Evolutionary conservation across 2,888 invertebrate species (phyloP).

Genomic region (Macaria notata): DNA sequence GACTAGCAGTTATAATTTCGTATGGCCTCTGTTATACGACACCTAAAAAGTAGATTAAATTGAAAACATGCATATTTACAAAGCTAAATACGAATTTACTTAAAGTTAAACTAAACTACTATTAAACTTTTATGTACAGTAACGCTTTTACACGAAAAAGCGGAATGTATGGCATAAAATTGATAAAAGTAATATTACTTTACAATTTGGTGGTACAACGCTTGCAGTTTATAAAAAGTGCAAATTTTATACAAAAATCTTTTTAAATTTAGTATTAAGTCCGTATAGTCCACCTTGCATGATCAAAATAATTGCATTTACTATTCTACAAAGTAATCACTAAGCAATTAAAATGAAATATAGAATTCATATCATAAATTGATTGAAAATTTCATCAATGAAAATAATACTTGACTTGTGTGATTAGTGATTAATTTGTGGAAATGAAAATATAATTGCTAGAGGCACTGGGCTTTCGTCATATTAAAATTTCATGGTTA

Average conservation of each 20-base stretch:
- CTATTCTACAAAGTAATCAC: too few relatives aligned
- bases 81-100: constrained; percentile 31
- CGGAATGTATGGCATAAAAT: constrained; percentile 48
- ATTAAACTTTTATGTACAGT: constrained; percentile 41
- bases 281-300: too few relatives aligned
- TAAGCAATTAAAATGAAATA: too few relatives aligned
- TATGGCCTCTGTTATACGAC: constrained; percentile 60
- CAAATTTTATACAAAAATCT: not conserved
- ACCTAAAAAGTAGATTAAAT: constrained; percentile 23
- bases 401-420: too few relatives aligned
- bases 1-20: constrained; percentile 58
- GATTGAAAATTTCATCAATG: too few relatives aligned
- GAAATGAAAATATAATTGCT: too few relatives aligned
- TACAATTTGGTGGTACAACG: not conserved
- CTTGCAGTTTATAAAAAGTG: constrained; percentile 14
- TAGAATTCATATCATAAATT: too few relatives aligned
- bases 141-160: constrained; percentile 39
- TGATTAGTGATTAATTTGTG: too few relatives aligned
- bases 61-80: constrained; percentile 40
- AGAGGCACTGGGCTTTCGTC: too few relatives aligned
- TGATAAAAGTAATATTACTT: not conserved
- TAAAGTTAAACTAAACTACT: too few relatives aligned
- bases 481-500: too few relatives aligned
- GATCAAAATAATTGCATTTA: too few relatives aligned
- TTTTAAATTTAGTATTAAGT: not conserved